Conservation (phyloP, 1,140 invertebrate species). For the Manduca sexta region DNA sequence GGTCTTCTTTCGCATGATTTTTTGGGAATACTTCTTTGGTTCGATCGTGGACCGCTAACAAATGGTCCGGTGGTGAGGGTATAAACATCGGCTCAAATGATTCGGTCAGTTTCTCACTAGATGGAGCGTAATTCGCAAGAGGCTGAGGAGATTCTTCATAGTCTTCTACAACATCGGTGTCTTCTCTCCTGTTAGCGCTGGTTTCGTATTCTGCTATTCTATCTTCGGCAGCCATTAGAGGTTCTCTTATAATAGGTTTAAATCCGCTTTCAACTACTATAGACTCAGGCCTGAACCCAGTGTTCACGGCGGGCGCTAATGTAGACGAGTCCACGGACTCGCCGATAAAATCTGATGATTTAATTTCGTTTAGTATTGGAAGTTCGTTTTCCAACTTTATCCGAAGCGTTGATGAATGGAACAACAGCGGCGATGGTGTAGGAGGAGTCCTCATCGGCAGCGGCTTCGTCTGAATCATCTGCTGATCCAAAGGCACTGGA, state of each 20-base stretch:
- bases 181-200: constrained; percentile 68
- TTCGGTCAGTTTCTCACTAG: constrained; percentile 71
- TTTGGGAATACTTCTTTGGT: constrained; percentile 59
- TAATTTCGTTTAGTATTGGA: constrained; percentile 44
- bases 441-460: constrained; percentile 30
- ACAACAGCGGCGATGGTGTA: constrained; percentile 24
- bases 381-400: constrained; percentile 23
- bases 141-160: constrained; percentile 64
- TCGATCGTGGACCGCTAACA: constrained; percentile 57
- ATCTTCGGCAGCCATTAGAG: constrained; percentile 70
- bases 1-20: constrained; percentile 64
- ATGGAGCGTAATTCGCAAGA: constrained; percentile 61
- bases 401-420: constrained; percentile 24
- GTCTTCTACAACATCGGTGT: constrained; percentile 70
- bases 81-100: constrained; percentile 84
- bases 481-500: constrained; percentile 62
- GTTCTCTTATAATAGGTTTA: constrained; percentile 83
- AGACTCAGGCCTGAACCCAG: constrained; percentile 85
- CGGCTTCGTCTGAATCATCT: constrained; percentile 55
- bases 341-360: constrained; percentile 72
- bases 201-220: constrained; percentile 65
- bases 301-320: constrained; percentile 75
- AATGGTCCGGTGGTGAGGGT: constrained; percentile 77
- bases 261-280: constrained; percentile 89
- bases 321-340: constrained; percentile 51